Evolutionary conservation across 2,888 invertebrate genomes (phyloP), one percentile per base, ranked within the genome.

Genomic region (Torymus tubicola): DNA sequence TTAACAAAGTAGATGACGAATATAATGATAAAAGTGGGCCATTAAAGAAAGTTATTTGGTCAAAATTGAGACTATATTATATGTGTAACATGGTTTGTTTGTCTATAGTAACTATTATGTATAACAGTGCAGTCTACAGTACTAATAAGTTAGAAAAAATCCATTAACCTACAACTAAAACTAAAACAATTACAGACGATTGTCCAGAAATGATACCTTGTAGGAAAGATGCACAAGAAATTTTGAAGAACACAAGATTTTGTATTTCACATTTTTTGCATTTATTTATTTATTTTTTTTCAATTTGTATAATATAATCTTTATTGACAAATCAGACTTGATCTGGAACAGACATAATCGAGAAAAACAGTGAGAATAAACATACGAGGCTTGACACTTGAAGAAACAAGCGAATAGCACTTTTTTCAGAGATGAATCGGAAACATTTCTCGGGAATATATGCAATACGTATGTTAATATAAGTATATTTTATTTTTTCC

Each of bases 271-370:
- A 42, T 42, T 75, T 73, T 80, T 68, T 70, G 52, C 57, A 55
- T 81, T 74, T 77, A 80, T 80, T 82, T 72, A 80, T 80, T 82
- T 72, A 72, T 69, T 76, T 65, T 24, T 11, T 76, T 76, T 77
- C 42, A 68, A 63, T 77, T 71, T 50, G 64, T 74, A 70, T 71
- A 77, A 65, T 77, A 64, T 79, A 69, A 14, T 77, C 60, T 82
- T 76, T 72, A 73, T 77, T 77, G 74, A 80, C 73, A 80, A 82
- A 82, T 82, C 60, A 77, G 70, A 82, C 82, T 77, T 77, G 65
- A 77, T 77, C 61, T 77, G 79, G 57, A 79, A 81, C 72, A 60
- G 71, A 76, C 77, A 70, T 74, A 80, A 77, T 80, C 13, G 63
- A 74, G 80, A 21, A 78, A 78, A 81, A 78, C 69, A 53, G 69